Conservation (phyloP, 64 coral and sea anemone genomes). For the Stichodactyla mertensii region DNA sequence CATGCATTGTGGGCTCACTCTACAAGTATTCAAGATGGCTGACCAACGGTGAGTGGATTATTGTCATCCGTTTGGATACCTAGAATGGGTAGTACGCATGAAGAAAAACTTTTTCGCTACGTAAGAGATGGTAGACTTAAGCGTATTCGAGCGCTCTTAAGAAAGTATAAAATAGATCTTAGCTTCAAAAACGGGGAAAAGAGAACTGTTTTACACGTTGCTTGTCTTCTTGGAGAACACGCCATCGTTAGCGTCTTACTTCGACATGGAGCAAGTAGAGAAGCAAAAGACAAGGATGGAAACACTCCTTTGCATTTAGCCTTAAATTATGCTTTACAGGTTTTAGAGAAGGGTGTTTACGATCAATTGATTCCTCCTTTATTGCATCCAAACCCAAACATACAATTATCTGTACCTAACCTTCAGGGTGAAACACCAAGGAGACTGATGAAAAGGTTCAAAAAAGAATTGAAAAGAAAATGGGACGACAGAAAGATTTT, state of each 20-base stretch:
- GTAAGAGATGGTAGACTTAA: conserved; percentile 64
- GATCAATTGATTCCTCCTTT: conserved; percentile 71
- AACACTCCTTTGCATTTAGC: conserved; percentile 88
- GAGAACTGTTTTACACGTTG: conserved; percentile 36
- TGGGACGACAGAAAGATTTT: conserved; percentile 22
- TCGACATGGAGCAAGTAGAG: conserved; percentile 53
- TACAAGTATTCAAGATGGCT: conserved; percentile 15
- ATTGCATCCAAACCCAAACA: conserved; percentile 22
- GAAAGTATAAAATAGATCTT: conserved; percentile 32
- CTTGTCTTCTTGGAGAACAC: conserved; percentile 78
- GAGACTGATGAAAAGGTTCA: conserved; percentile 44
- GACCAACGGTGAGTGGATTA: not conserved
- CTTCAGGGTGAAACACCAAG: conserved; percentile 47
- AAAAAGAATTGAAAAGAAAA: conserved; percentile 35
- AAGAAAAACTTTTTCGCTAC: conserved; percentile 75
- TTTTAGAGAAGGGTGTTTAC: conserved; percentile 27
- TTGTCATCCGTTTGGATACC: not conserved
- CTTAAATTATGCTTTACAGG: conserved; percentile 60
- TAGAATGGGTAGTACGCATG: not conserved
- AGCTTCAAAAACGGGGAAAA: conserved; percentile 7
- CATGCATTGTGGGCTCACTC: not conserved
- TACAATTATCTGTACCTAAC: conserved; percentile 44
- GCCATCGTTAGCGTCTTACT: conserved; percentile 57
- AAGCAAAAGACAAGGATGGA: conserved; percentile 46
- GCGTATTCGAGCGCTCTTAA: conserved; percentile 70